Conservation (phyloP, 2,888 invertebrate genomes). For the Aplocera efformata region DNA sequence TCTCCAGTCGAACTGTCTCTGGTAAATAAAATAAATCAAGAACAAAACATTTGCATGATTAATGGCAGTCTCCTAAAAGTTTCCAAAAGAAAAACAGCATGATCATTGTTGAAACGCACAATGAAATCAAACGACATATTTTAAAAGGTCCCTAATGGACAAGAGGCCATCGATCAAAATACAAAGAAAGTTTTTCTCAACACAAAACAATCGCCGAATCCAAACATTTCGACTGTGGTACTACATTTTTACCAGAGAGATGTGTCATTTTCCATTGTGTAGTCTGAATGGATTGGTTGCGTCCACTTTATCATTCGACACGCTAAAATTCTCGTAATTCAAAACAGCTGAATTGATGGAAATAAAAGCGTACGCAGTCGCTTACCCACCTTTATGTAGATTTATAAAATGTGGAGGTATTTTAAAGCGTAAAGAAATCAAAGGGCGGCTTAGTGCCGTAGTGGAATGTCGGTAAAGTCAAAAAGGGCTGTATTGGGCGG, state of each 20-base stretch:
- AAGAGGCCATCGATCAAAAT: conserved; percentile 76
- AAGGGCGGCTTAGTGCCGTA: conserved; percentile 58
- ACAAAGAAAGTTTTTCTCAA: conserved; percentile 71
- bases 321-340: conserved; percentile 30
- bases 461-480: conserved; percentile 66
- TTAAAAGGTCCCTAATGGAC: conserved; percentile 75
- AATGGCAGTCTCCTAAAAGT: conserved; percentile 58
- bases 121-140: conserved; percentile 74
- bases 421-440: conserved; percentile 60
- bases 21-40: conserved; percentile 45
- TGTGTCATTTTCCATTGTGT: conserved; percentile 49
- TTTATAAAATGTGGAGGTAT: conserved; percentile 49
- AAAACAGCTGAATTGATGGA: conserved; percentile 35
- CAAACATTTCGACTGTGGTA: conserved; percentile 50
- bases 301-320: conserved; percentile 37
- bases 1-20: conserved; percentile 38
- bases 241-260: conserved; percentile 52
- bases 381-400: conserved; percentile 38
- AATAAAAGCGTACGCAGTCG: conserved; percentile 26
- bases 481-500: conserved; percentile 66
- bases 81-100: conserved; percentile 55
- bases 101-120: conserved; percentile 64
- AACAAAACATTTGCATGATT: conserved; percentile 57
- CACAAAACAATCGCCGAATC: conserved; percentile 65
- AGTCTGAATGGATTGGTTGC: conserved; percentile 39